Conservation (phyloP, 1,140 invertebrate genomes). For the Camponotus vicinus region DNA sequence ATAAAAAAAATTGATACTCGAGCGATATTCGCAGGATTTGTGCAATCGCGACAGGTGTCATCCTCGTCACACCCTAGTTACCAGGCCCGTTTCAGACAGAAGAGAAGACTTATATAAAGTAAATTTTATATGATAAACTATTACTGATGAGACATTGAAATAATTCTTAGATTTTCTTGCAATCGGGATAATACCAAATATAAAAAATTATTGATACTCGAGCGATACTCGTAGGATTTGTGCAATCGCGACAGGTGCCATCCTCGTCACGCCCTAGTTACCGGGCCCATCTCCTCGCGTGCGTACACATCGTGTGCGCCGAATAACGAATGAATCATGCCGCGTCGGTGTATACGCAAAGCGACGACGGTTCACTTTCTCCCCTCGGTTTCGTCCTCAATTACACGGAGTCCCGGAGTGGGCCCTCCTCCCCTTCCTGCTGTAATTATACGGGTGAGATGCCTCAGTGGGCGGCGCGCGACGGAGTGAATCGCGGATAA, state of each 20-base stretch:
- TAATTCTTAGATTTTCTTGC: not conserved
- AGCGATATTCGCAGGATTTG: too few relatives aligned
- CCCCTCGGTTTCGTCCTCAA: conserved; percentile 78
- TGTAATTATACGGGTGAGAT: conserved; percentile 82
- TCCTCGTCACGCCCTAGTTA: conserved; percentile 58
- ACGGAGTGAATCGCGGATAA: conserved; percentile 77
- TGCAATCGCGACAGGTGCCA: conserved; percentile 41
- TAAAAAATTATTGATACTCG: not conserved
- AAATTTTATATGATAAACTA: too few relatives aligned
- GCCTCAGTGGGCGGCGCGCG: conserved; percentile 64
- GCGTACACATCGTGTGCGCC: conserved; percentile 45
- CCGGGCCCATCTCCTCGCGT: conserved; percentile 14
- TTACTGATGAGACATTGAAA: too few relatives aligned
- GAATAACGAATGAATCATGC: conserved; percentile 79
- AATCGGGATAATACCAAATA: not conserved
- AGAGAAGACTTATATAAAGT: too few relatives aligned
- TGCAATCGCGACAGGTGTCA: too few relatives aligned
- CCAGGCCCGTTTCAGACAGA: too few relatives aligned
- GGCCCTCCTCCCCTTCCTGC: conserved; percentile 63
- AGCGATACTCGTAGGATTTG: not conserved
- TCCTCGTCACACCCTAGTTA: too few relatives aligned
- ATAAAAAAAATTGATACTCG: too few relatives aligned
- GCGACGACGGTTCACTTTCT: conserved; percentile 77
- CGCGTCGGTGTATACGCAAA: conserved; percentile 68
- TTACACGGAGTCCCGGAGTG: conserved; percentile 79